Percentiles rank a stretch among this genome's conserved stretches.
Evolutionary conservation across 1,140 invertebrate species (phyloP).

Genomic region (Patella vulgata): DNA sequence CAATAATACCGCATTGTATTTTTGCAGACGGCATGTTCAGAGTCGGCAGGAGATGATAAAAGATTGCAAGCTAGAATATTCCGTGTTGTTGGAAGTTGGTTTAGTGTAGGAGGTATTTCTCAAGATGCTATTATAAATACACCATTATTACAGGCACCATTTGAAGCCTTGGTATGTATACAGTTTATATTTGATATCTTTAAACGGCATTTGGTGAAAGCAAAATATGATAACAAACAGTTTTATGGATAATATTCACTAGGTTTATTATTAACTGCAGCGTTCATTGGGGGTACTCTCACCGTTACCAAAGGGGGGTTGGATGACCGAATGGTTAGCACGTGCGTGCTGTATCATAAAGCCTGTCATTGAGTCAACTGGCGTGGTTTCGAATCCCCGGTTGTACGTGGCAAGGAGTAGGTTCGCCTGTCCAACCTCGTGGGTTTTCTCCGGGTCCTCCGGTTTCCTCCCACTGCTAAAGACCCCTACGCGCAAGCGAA

Average conservation of each 20-base stretch:
- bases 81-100: conserved; percentile 68
- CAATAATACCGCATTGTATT: no score
- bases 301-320: no score
- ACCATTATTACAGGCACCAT: conserved; percentile 62
- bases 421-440: not conserved
- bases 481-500: no score
- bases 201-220: no score
- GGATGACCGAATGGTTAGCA: no score
- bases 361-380: no score
- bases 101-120: conserved; percentile 64
- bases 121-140: conserved; percentile 59
- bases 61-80: conserved; percentile 60
- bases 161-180: conserved; percentile 63
- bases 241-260: no score
- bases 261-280: no score
- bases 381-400: no score
- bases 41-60: conserved; percentile 43
- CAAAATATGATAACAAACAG: not conserved
- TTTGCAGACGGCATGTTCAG: conserved; percentile 48
- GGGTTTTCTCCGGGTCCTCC: no score
- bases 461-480: no score
- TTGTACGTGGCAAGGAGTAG: not conserved
- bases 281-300: not conserved
- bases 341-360: no score
- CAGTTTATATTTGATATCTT: not conserved